These are phyloP conservation scores for Zapornia atra DNA, from an alignment of 2,113 vertebrate genomes.

Conservation along the genomic window DNA sequence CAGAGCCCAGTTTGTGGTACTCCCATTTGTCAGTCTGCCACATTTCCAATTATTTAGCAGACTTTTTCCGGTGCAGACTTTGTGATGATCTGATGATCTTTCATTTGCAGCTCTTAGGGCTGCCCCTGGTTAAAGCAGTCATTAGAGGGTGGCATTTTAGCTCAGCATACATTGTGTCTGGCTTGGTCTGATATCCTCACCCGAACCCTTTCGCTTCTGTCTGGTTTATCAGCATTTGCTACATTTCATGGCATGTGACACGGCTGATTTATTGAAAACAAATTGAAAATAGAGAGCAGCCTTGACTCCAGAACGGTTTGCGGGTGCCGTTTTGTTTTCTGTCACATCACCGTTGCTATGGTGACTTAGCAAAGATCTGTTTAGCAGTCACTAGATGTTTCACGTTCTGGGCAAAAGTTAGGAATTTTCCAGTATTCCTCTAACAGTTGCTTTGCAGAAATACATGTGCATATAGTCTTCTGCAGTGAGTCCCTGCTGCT, in stretches of 20 bases:
- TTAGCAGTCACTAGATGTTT: slow-evolving; percentile 15
- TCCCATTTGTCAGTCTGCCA: not conserved
- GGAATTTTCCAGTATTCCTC: not conserved
- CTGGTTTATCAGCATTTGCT: not conserved
- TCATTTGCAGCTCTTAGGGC: not conserved
- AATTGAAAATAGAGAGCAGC: slow-evolving; percentile 17
- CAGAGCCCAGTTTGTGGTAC: not conserved
- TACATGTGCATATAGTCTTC: not conserved
- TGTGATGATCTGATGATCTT: not conserved
- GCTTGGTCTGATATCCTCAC: not conserved
- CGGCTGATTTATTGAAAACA: not conserved
- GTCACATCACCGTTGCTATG: slow-evolving; percentile 35
- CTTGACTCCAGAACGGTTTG: not conserved
- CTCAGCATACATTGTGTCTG: not conserved
- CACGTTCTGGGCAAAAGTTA: slow-evolving; percentile 14
- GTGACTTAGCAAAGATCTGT: slow-evolving; percentile 17
- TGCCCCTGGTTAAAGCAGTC: not conserved
- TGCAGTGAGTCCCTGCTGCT: not conserved
- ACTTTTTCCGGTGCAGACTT: not conserved
- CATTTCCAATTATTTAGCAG: not conserved
- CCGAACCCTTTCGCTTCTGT: not conserved
- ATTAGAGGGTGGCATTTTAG: not conserved
- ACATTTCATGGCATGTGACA: not conserved
- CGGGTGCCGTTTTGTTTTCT: slow-evolving; percentile 22
- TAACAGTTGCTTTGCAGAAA: not conserved